Base-by-base conservation (phyloP, 2,888 invertebrate genomes). In the Neoitamus cyanurus region DNA sequence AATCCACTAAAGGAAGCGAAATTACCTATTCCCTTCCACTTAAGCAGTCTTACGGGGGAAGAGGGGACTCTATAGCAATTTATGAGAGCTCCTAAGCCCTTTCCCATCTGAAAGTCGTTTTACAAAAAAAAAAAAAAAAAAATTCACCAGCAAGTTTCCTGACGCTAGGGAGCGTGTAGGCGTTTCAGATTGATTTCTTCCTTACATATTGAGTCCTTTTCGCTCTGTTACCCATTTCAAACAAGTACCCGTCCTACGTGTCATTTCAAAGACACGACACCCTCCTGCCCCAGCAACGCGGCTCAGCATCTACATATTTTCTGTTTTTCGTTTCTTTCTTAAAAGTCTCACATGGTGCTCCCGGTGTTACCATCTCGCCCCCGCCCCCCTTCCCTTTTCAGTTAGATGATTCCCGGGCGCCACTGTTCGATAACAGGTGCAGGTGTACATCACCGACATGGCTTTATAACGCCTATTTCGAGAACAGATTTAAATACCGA, bases 401-500 rank as follows among this genome's bases (percentile, higher is more conserved):
- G 25, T 25, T 25, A 58, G 58, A 58, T 15, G 58, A 58, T 58
- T 20, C 58, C 20, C 20, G 25, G n/a, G 31, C 34, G 73, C 36
- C n/a, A 3, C 73, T 36, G n/a, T 36, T 73, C 73, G 37, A 73
- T 73, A 20, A 3, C 73, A 37, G 73, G 42, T 75, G 75, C 42
- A 75, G 37, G 28, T 13, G 75, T 75, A 75, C 75, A 75, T 46
- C 46, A 13, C 28, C 28, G 28, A 46, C 75, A 75, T 75, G 37
- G 42, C 75, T 75, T 75, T 28, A 75, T 75, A 75, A 30, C 42
- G 46, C 28, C 75, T 75, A 75, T 42, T 75, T 75, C 5, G 37
- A 75, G 75, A 42, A 75, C 42, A 75, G 75, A 75, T 75, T 75
- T 75, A 75, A 75, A 75, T 75, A 75, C 75, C 46, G 58, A 46